Base-by-base conservation (phyloP, 2,113 vertebrate genomes). In the Equus przewalskii region DNA sequence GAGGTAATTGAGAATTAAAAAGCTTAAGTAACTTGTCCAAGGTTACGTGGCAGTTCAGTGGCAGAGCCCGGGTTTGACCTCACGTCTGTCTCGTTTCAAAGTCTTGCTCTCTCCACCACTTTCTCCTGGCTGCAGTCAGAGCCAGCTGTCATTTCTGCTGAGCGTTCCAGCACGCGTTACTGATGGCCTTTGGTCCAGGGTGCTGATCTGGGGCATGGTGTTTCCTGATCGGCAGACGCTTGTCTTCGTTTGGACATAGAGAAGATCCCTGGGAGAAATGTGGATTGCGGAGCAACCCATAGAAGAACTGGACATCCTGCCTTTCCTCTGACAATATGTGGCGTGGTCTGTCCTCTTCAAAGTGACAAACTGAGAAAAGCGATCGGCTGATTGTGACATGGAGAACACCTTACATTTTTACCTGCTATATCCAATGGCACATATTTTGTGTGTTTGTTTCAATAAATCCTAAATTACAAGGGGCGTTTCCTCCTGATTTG, bases 181-280 rank as follows among this genome's bases (percentile, higher is more conserved):
- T 18, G 72, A 6, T 16, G 26, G 56, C 19, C 49, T 30, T 69
- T 24, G 30, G 72, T 60, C 64, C n/a, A 30, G 51, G 7, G 22
- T 5, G 24, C 30, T 33, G 22, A 56, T 8, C 54, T 0, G 9
- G 58, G 13, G 5, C 3, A 1, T 7, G 7, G 21, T 0, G 1
- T 41, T 44, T 81, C 56, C 56, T 44, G 10, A 30, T 15, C 16
- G 13, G 46, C 41, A 56, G 12, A 41, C 8, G 21, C 30, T 60
- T 9, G 15, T 36, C 14, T 60, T n/a, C 46, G 30, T 49, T 11
- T 56, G 49, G 33, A 62, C 33, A 2, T 1, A 49, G 79, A 65
- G 64, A 15, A 89, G 16, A 79, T 12, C 21, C 36, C 26, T 14
- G 16, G 76, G 13, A 82, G 84, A 90, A 64, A 33, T 19, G 9